Base-by-base conservation (phyloP, 2,113 vertebrate species). In the Scomber scombrus region DNA sequence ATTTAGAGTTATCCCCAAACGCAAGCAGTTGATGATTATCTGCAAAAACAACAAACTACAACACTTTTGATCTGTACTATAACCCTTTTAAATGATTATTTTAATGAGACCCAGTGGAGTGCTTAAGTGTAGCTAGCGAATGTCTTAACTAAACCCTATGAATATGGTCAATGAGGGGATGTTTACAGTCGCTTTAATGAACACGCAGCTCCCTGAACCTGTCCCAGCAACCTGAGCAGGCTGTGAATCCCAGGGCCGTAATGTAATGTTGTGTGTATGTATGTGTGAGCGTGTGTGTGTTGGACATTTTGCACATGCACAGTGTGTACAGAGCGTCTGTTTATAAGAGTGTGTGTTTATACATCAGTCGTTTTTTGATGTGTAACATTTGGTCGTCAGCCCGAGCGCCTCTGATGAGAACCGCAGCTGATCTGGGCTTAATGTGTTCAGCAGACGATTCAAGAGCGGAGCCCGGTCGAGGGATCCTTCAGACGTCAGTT, bases 391-490 rank as follows among this genome's bases (percentile, higher is more conserved):
- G 88, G 83, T 78, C 49, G 50, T 77, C 64, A 21, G 89, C 76
- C 81, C 11, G 72, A 70, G 84, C 49, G 78, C 45, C 52, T 82
- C 62, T 88, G 86, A 94, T 93, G 92, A 93, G 89, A 93, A 92
- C 49, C 69, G 5, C 93, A 94, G 92, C 84, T 91, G 91, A 94
- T 88, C 47, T 16, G 47, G 67, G 68, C 64, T 26, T 92, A 86
- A 94, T 91, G 86, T 18, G 21, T 90, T 89, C 82, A 85, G 85
- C 92, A 94, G 93, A 92, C 54, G 78, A 68, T 66, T 62, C 80
- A 65, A 9, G 74, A 87, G 51, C 75, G 81, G 84, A 82, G 78
- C 49, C 51, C 68, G 83, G 81, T 12, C 14, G 2, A 86, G 49
- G 85, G 88, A 87, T 86, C 78, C 80, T 85, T 75, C 56, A 71